Base-by-base conservation (phyloP, 2,888 invertebrate species). In the Archaeoteleia sp. region DNA sequence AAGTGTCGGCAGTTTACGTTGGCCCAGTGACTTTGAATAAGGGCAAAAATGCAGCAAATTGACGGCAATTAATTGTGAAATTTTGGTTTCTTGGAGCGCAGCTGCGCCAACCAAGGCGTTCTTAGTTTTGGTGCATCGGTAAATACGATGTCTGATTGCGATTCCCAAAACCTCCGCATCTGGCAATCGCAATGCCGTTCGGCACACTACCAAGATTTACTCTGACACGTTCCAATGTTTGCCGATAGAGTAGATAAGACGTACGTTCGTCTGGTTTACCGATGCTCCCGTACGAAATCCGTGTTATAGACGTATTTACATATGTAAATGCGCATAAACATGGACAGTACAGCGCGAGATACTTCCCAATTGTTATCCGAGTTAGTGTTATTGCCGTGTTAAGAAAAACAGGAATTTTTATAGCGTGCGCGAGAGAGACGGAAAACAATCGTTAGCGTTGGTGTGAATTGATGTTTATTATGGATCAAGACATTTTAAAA, bases 151-250 rank as follows among this genome's bases (percentile, higher is more conserved):
- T 60, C 66, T 66, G 66, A 66, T 66, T 61, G 67, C 55, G 48
- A 63, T 48, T 54, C 30, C 49, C 49, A 46, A 55, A 69, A 49
- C 39, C 46, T 29, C 51, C 34, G 60, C 54, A 54, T 63, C 40
- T 67, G 69, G 71, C 75, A 75, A 75, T 74, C 73, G 53, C 48
- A 29, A 9, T 20, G 68, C 71, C 69, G 62, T 48, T 34, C 53
- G 63, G 63, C 71, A 74, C 73, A 71, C 71, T 57, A 67, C 62
- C 74, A 68, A 77, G 76, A 78, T 78, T 78, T 74, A 77, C 75
- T 73, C 74, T 71, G 73, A 77, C 77, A 73, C 74, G 72, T 74
- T 70, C 55, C 74, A 70, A 74, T 76, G 74, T 77, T 77, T 76
- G 74, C 53, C 73, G 73, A 78, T 74, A 73, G 63, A 74, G 71